A percentile compares a stretch with the other conserved stretches of the same genome.
Conservation (phyloP, 2,113 vertebrate species). For the Campylorhamphus procurvoides region DNA sequence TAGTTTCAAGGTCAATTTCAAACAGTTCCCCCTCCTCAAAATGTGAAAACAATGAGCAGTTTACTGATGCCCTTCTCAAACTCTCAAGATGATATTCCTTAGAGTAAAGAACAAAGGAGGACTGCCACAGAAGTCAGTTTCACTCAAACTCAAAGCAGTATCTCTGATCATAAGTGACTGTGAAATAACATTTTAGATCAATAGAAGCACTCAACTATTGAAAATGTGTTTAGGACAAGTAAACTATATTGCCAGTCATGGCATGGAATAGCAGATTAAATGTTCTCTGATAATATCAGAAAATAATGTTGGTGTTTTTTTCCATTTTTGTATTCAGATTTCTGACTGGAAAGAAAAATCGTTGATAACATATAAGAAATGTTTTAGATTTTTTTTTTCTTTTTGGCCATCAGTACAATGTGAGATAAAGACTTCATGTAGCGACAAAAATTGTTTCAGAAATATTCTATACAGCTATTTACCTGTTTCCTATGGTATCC, state of each 20-base stretch:
- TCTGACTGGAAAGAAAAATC: background rate
- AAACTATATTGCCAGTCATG: background rate
- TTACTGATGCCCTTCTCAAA: background rate
- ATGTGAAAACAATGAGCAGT: background rate
- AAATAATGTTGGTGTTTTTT: background rate
- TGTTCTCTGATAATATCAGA: background rate
- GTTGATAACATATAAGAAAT: background rate
- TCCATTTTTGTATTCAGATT: background rate
- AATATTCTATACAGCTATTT: background rate
- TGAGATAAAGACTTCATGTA: background rate
- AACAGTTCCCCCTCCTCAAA: background rate
- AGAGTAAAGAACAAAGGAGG: background rate
- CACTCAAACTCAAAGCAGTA: background rate
- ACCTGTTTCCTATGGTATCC: background rate
- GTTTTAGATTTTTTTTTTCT: background rate
- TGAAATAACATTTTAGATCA: background rate
- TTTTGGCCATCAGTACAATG: background rate
- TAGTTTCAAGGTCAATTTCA: background rate
- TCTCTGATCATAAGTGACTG: background rate
- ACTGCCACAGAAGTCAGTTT: background rate
- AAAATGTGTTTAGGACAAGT: background rate
- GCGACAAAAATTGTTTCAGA: background rate
- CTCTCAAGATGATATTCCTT: background rate
- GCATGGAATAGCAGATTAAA: background rate
- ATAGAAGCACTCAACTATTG: background rate